Percentiles rank a stretch among this genome's conserved stretches.
These are phyloP conservation scores for Patella ulyssiponensis DNA, from an alignment of 2,888 invertebrate genomes.

Conservation along the genomic window DNA sequence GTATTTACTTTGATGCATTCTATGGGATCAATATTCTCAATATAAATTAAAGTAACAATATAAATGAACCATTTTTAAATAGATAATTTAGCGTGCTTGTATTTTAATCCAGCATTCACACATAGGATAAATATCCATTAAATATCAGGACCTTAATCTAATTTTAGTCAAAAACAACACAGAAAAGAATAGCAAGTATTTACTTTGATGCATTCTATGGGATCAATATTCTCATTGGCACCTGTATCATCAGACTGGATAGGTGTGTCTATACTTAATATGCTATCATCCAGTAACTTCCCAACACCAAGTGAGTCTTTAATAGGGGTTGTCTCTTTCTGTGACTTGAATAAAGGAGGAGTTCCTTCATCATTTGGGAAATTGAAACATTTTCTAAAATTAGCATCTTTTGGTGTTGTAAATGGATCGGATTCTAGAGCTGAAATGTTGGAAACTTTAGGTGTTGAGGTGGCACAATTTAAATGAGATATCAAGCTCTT, in stretches of 20 bases:
- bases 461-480: too few relatives aligned
- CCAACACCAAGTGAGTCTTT: neutral
- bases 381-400: neutral
- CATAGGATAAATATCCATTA: too few relatives aligned
- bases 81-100: too few relatives aligned
- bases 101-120: too few relatives aligned
- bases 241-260: neutral
- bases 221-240: neutral
- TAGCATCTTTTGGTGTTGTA: slow-evolving; percentile 7
- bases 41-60: too few relatives aligned
- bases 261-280: neutral
- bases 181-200: neutral
- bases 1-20: neutral
- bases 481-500: too few relatives aligned
- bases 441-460: too few relatives aligned
- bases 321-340: neutral
- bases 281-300: neutral
- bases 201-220: neutral
- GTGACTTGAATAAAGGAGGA: slow-evolving; percentile 16
- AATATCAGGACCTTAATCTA: too few relatives aligned
- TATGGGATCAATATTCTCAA: neutral
- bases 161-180: too few relatives aligned
- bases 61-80: too few relatives aligned
- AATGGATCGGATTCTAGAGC: neutral
- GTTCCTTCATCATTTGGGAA: slow-evolving; percentile 4